phyloP scores from a whole-genome alignment of 2,113 vertebrate genomes.

The Pedetes capensis region DNA sequence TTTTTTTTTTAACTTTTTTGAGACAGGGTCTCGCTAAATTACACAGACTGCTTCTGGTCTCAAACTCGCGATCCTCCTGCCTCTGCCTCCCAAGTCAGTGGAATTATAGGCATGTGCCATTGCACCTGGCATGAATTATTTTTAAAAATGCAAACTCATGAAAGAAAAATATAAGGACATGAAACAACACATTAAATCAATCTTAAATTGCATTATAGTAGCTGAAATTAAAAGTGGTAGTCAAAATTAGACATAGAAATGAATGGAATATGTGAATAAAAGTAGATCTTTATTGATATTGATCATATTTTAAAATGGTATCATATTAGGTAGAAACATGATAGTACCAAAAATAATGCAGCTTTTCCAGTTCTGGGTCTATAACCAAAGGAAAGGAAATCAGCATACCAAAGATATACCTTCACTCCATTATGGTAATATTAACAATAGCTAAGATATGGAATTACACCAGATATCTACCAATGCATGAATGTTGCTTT shows the following conservation, averaged over 20 bases:
- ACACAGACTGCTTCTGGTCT: no score
- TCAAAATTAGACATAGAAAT: background rate
- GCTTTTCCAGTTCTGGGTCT: background rate
- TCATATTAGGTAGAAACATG: background rate
- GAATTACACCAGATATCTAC: background rate
- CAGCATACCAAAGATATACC: background rate
- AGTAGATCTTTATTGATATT: background rate
- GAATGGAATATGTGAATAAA: background rate
- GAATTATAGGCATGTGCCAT: no score
- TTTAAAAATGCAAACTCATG: constrained; percentile 27
- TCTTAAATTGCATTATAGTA: background rate
- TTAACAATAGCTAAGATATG: background rate
- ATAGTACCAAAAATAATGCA: background rate
- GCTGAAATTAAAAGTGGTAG: background rate
- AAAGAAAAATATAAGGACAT: constrained; percentile 3
- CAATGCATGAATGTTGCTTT: background rate
- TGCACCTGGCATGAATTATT: no score
- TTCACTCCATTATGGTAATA: background rate
- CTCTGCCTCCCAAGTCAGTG: no score
- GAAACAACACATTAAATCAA: constrained; percentile 15
- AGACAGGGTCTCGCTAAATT: no score
- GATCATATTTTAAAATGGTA: background rate
- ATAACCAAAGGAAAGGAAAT: background rate
- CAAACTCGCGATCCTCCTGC: no score
- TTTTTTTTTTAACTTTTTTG: no score